Conservation (phyloP, 2,888 invertebrate genomes). For the Eucriotettix oculatus region DNA sequence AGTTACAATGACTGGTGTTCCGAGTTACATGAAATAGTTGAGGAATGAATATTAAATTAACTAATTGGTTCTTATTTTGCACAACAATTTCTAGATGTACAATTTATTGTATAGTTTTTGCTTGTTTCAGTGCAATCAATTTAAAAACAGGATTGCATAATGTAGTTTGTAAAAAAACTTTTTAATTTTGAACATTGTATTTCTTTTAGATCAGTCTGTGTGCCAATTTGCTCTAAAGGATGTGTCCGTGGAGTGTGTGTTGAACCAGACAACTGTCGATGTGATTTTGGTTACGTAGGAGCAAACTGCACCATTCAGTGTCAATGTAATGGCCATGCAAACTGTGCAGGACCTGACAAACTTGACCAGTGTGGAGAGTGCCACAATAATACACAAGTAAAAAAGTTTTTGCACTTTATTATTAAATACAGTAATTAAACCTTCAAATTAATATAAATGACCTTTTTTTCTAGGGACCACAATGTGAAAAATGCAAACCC, state of each 20-base stretch:
- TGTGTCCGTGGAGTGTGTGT: slow-evolving; percentile 75
- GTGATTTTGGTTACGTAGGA: slow-evolving; percentile 90
- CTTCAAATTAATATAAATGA: background rate
- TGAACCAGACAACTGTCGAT: slow-evolving; percentile 68
- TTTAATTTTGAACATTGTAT: background rate
- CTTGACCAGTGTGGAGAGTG: slow-evolving; percentile 69
- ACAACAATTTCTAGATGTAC: too few relatives aligned
- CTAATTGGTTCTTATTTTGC: too few relatives aligned
- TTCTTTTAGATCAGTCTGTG: slow-evolving; percentile 32
- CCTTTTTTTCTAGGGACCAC: slow-evolving; percentile 44
- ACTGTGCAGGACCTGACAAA: slow-evolving; percentile 76
- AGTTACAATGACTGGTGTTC: too few relatives aligned
- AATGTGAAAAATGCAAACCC: slow-evolving; percentile 80
- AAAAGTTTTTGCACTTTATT: slow-evolving; percentile 7
- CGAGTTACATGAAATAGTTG: too few relatives aligned
- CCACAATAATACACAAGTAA: slow-evolving; percentile 77
- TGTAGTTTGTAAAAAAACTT: too few relatives aligned
- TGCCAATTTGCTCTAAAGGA: slow-evolving; percentile 67
- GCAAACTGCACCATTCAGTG: slow-evolving; percentile 87
- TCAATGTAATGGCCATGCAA: slow-evolving; percentile 85
- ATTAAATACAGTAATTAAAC: background rate
- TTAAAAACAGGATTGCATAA: too few relatives aligned
- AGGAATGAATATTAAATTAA: too few relatives aligned
- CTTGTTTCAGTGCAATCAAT: background rate
- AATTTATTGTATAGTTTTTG: background rate